These are phyloP conservation scores for Tachypleus tridentatus DNA, from an alignment of 1,140 invertebrate species.

Conservation along the genomic window DNA sequence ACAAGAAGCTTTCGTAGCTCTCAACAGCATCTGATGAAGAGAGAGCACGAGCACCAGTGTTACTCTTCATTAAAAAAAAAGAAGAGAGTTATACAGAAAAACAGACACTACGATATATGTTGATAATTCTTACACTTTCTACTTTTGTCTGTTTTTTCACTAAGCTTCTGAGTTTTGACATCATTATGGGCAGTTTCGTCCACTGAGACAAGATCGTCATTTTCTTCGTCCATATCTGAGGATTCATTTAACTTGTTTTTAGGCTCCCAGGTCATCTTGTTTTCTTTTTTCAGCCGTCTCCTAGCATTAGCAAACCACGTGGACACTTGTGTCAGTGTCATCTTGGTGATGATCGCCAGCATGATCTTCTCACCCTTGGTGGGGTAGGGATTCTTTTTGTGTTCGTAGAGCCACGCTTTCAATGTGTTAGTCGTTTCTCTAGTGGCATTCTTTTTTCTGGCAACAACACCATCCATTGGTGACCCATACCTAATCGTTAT, in stretches of 20 bases:
- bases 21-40: no score
- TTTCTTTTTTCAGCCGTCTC: conserved; percentile 44
- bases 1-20: no score
- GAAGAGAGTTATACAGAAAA: no score
- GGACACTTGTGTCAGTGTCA: conserved; percentile 47
- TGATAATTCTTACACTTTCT: no score
- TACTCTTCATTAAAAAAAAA: no score
- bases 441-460: conserved; percentile 88
- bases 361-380: conserved; percentile 49
- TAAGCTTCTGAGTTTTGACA: no score
- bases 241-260: conserved; percentile 30
- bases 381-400: conserved; percentile 66
- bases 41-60: no score
- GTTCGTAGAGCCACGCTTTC: conserved; percentile 83
- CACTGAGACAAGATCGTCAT: conserved; percentile 29
- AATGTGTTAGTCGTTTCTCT: conserved; percentile 94
- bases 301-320: conserved; percentile 50
- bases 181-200: no score
- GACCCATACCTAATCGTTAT: no score
- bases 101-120: no score
- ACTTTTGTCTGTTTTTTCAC: no score
- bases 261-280: conserved; percentile 46
- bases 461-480: conserved; percentile 25
- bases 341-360: conserved; percentile 46
- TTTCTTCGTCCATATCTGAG: conserved; percentile 25